phyloP scores from a whole-genome alignment of 1,140 invertebrate species.

The Brachystomella parvula region DNA sequence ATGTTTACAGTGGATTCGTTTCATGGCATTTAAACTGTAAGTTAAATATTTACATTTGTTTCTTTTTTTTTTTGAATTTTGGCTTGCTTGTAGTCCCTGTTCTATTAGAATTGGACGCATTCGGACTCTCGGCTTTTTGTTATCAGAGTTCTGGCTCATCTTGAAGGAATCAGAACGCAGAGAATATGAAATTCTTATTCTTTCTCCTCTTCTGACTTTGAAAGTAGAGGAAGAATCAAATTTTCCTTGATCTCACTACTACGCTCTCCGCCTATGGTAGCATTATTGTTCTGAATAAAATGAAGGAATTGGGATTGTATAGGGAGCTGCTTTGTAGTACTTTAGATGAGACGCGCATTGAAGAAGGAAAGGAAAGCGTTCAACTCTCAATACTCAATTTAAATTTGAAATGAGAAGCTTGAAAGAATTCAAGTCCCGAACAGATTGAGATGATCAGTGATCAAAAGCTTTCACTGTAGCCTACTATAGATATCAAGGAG shows the following conservation, averaged over 20 bases:
- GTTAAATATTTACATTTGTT: too few species aligned
- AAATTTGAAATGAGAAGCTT: slow-evolving; percentile 24
- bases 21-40: too few species aligned
- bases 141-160: too few species aligned
- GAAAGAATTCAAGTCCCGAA: slow-evolving; percentile 4
- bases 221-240: background rate
- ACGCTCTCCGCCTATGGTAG: background rate
- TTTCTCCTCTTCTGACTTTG: background rate
- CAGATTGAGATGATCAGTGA: slow-evolving; percentile 27
- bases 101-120: too few species aligned
- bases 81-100: too few species aligned
- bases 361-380: background rate
- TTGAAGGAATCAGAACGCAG: background rate
- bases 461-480: slow-evolving; percentile 16
- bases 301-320: background rate
- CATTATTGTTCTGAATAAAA: background rate
- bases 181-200: background rate
- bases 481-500: too few species aligned
- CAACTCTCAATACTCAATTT: slow-evolving; percentile 23
- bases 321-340: too few species aligned
- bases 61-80: too few species aligned
- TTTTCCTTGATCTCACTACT: background rate
- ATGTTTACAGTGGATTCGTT: too few species aligned
- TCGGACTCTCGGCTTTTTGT: too few species aligned
- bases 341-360: too few species aligned